Evolutionary conservation across 2,113 vertebrate genomes (phyloP), one percentile per base, ranked within the genome.

Genomic region (Aegypius monachus): DNA sequence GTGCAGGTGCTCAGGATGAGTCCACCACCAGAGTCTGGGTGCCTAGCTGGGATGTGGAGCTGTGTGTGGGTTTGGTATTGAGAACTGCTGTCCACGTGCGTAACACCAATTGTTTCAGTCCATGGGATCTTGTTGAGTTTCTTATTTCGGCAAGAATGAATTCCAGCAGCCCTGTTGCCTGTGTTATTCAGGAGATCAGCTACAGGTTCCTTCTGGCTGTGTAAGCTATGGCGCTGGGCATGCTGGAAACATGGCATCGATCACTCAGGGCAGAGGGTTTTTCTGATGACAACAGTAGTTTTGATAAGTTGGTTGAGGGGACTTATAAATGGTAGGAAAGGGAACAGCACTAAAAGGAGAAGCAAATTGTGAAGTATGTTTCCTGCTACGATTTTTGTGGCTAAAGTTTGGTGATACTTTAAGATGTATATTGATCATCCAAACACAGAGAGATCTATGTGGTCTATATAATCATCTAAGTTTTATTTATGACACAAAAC

Each of bases 191-290:
- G 45, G 42, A 78, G 67, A 26, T 26, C 2, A 11, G 53, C 34
- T 32, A 4, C 40, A 52, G 55, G 40, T 32, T 88, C 58, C 58
- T 92, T 11, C 61, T 93, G 90, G 36, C 47, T 38, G 17, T 7
- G 22, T 45, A 10, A 81, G 32, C 55, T 21, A 2, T 58, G 80
- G 38, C 16, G 19, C 40, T n/a, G 36, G 48, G 15, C 4, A 48
- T n/a, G 45, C 63, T 90, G 59, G 81, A 31, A 88, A 58, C 9
- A 1, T 2, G 0, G 15, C 74, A 72, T 15, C 0, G 0, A 34
- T 87, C 58, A 17, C 52, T 43, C 1, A 0, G 20, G 63, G 38
- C 27, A 70, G n/a, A 21, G 48, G 59, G 31, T 4, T 62, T 53
- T 79, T 68, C 72, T 82, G 34, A 19, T 68, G 48, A 20, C 2